phyloP scores from a whole-genome alignment of 2,888 invertebrate genomes.

The Elmis aenea region DNA sequence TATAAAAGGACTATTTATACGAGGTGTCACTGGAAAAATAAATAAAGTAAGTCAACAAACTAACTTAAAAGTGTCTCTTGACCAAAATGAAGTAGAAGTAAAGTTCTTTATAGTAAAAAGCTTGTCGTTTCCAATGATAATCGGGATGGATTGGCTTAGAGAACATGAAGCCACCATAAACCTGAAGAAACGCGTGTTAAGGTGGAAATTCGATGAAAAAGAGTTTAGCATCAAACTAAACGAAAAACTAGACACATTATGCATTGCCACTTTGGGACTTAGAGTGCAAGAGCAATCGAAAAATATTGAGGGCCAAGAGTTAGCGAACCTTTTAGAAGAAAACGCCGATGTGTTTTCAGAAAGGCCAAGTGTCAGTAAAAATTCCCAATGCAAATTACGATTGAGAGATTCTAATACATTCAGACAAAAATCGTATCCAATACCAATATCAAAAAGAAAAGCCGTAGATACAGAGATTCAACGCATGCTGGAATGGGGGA shows the following conservation, averaged over 20 bases:
- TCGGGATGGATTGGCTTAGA: conserved; percentile 2
- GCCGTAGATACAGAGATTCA: conserved; percentile 2
- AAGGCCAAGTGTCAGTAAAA: neutral
- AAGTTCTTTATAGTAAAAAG: neutral
- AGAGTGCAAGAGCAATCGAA: no score
- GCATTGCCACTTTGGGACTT: no score
- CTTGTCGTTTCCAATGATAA: neutral
- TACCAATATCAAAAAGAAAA: conserved; percentile 3
- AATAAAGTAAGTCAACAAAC: neutral
- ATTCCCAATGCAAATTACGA: neutral
- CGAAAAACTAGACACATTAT: no score
- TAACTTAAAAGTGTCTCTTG: neutral
- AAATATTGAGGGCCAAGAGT: no score
- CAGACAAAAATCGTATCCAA: conserved; percentile 3
- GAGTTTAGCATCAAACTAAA: no score
- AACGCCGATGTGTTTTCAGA: conserved; percentile 1
- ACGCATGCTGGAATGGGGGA: conserved; percentile 1
- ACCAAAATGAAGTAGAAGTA: neutral
- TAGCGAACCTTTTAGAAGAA: no score
- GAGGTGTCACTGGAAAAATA: conserved; percentile 1
- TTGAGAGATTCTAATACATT: neutral
- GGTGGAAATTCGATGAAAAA: no score
- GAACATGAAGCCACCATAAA: neutral
- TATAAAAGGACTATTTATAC: neutral
- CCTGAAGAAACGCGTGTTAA: neutral